These are phyloP conservation scores for Triplophysa yarkandensis DNA, from an alignment of 2,797 vertebrate genomes.

Conservation along the genomic window DNA sequence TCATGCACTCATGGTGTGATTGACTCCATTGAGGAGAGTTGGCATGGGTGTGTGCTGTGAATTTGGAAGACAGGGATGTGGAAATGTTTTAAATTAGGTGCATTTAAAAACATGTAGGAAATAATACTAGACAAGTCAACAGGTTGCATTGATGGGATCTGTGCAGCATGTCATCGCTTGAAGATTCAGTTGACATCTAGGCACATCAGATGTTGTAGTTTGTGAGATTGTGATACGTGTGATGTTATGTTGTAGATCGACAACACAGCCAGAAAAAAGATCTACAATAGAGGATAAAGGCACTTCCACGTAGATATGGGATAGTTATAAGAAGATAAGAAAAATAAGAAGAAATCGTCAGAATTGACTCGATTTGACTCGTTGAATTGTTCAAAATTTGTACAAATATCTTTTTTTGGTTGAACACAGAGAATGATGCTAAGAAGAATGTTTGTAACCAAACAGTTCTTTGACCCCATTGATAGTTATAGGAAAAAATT, in stretches of 20 bases:
- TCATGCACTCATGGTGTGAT: conserved; percentile 54
- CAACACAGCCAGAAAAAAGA: not conserved
- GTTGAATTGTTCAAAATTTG: too few species aligned
- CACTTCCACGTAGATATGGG: too few species aligned
- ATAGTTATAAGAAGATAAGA: too few species aligned
- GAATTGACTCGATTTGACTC: too few species aligned
- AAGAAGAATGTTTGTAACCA: too few species aligned
- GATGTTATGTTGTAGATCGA: not conserved
- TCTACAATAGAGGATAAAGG: not conserved
- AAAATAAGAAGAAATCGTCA: too few species aligned
- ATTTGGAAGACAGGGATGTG: not conserved
- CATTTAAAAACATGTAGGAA: not conserved
- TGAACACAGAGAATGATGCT: too few species aligned
- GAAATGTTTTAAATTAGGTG: not conserved
- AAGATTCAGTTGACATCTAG: not conserved
- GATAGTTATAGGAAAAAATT: too few species aligned
- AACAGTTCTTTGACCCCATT: too few species aligned
- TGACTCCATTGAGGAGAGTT: conserved; percentile 10
- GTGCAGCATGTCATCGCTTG: too few species aligned
- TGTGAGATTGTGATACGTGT: not conserved
- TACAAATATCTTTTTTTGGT: too few species aligned
- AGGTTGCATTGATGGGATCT: conserved; percentile 1
- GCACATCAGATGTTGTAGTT: not conserved
- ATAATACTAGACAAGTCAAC: conserved; percentile 16
- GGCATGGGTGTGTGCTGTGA: not conserved